These are phyloP conservation scores for Bubo scandiacus DNA, from an alignment of 2,113 vertebrate species.

Conservation along the genomic window DNA sequence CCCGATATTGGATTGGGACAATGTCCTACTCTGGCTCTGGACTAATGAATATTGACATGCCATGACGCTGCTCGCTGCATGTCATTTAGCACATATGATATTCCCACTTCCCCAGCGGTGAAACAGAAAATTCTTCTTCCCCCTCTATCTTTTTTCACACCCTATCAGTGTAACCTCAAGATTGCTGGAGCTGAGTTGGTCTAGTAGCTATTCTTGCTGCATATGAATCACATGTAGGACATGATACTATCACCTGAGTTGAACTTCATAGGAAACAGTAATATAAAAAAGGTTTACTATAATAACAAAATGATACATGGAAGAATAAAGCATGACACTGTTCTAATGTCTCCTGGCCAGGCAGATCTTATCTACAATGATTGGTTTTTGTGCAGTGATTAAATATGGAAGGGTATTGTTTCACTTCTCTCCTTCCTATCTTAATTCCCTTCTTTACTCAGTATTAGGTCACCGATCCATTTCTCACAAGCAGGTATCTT, in stretches of 20 bases:
- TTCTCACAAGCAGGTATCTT: background rate
- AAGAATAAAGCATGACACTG: background rate
- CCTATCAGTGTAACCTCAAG: background rate
- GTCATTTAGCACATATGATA: background rate
- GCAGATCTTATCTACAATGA: background rate
- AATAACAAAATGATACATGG: background rate
- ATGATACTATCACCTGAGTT: background rate
- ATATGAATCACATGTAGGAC: fast-evolving
- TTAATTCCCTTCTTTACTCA: background rate
- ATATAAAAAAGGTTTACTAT: background rate
- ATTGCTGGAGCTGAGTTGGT: background rate
- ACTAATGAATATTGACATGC: background rate
- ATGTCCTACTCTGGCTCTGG: background rate
- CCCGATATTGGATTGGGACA: too few species aligned
- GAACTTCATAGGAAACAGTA: fast-evolving
- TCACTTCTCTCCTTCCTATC: background rate
- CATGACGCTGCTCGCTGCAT: fast-evolving
- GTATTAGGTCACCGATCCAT: background rate
- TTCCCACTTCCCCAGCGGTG: background rate
- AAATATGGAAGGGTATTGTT: background rate
- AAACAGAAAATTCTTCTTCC: background rate
- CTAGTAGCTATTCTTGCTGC: background rate
- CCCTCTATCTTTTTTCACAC: background rate
- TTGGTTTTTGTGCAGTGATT: background rate
- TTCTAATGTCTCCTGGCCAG: background rate